Evolutionary conservation across 2,888 invertebrate species (phyloP), one percentile per base, ranked within the genome.

Genomic region (Erebia palarica): DNA sequence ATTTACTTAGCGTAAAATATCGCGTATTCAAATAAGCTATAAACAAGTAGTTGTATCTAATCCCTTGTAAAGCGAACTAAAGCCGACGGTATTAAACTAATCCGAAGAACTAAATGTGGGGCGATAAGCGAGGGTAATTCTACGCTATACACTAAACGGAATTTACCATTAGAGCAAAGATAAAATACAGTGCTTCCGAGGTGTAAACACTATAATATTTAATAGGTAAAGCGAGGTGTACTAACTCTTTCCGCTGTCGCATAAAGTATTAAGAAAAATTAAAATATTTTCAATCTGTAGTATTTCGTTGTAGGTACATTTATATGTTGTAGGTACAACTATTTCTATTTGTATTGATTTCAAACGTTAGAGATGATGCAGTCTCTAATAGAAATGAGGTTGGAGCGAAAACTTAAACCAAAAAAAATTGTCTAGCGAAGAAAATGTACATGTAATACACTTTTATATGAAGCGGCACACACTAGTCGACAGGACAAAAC

Each of bases 71-170:
- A 66, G 66, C 66, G 66, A 57, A 57, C 57, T 47, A 66, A 66
- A 66, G 57, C 66, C 66, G 55, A 21, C 44, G 42, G 63, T 64
- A 66, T 60, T 65, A 61, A 65, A 60, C 55, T 73, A 70, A 73
- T 73, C 68, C 70, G 44, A 59, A 65, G 68, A 65, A 73, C 70
- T 73, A 73, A 68, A 51, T 61, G 42, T 73, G 63, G 65, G 68
- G 65, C 60, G 66, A 55, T 68, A 65, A 70, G 65, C 65, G 61
- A 47, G 65, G 55, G 60, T 65, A 70, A 70, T 51, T 59, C 47
- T 51, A 51, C 51, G 57, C 67, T 59, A 58, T 59, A 59, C 49
- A 36, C 47, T 68, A 66, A 47, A 21, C 58, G 53, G 18, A 21
- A 21, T 61, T 44, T 63, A 63, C 14, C 65, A 8, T 65, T 27